Evolutionary conservation across 1,140 invertebrate genomes (phyloP), one percentile per base, ranked within the genome.

Genomic region (Pentalonia nigronervosa): DNA sequence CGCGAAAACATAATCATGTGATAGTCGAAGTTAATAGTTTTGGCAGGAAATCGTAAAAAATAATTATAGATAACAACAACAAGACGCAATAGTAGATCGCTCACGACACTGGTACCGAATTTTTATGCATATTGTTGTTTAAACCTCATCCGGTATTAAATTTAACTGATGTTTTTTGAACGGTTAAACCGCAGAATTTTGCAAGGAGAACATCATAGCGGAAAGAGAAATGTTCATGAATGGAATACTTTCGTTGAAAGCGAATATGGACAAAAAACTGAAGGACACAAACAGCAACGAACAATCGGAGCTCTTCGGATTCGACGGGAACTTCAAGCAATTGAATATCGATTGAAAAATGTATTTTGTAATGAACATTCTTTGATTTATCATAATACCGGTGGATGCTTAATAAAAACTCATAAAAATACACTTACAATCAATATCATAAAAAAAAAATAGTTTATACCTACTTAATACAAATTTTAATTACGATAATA

Each of bases 301-400:
- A 41, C 76, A 84, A 36, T 92, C 91, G 7, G 76, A 92, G 1
- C 30, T 92, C 3, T 92, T 92, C 30, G 91, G 91, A 20, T 92
- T 53, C 21, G 91, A 92, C 3, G 91, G 91, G 25, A 84, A 92
- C 23, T 92, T 92, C 81, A 92, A 92, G 17, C 45, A 84, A 41
- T 84, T 92, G 76, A 92, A 92, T 34, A 92, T 92, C 20, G 91
- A 90, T 81, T 93, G n/a, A 91, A 60, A 76, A n/a, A 14, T 76
- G 17, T 67, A 67, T 30, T 67, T 30, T n/a, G 23, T 30, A 17
- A 30, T 8, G 9, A 60, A 60, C 0, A 8, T 25, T 56, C 7
- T 60, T 60, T 30, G 7, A 9, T 60, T 60, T 60, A 60, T 60
- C 25, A 30, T 30, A 30, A 67, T 67, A 17, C 60, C n/a, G 60